Percentiles rank a stretch among this genome's conserved stretches.
phyloP scores from a whole-genome alignment of 2,797 vertebrate genomes.

The Lepus townsendii region DNA sequence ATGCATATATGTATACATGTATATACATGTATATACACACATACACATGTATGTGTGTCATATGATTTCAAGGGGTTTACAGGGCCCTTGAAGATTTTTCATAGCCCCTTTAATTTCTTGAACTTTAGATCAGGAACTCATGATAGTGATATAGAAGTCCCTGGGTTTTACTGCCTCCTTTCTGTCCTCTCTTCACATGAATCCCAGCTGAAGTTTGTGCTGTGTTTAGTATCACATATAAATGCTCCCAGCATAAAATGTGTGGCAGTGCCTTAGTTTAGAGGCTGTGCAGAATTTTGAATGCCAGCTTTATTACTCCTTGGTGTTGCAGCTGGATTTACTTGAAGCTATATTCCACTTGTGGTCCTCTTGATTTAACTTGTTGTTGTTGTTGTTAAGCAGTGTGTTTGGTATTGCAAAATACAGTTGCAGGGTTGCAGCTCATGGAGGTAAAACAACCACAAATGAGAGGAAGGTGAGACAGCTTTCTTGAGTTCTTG shows the following conservation, averaged over 20 bases:
- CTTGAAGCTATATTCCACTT: neutral
- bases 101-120: neutral
- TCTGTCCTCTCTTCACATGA: neutral
- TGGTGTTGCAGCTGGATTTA: neutral
- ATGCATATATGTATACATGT: neutral
- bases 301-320: neutral
- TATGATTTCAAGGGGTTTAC: neutral
- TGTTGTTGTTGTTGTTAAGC: neutral
- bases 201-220: neutral
- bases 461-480: neutral
- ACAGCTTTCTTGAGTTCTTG: neutral
- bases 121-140: neutral
- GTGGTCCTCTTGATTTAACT: neutral
- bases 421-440: neutral
- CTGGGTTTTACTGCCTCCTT: neutral
- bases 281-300: neutral
- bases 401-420: neutral
- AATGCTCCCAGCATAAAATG: neutral
- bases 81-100: neutral
- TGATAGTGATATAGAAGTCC: neutral
- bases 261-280: neutral
- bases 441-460: neutral
- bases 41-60: neutral
- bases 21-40: neutral
- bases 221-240: neutral